Evolutionary conservation across 2,797 vertebrate genomes (phyloP), one percentile per base, ranked within the genome.

Genomic region (Poecilia velifera): DNA sequence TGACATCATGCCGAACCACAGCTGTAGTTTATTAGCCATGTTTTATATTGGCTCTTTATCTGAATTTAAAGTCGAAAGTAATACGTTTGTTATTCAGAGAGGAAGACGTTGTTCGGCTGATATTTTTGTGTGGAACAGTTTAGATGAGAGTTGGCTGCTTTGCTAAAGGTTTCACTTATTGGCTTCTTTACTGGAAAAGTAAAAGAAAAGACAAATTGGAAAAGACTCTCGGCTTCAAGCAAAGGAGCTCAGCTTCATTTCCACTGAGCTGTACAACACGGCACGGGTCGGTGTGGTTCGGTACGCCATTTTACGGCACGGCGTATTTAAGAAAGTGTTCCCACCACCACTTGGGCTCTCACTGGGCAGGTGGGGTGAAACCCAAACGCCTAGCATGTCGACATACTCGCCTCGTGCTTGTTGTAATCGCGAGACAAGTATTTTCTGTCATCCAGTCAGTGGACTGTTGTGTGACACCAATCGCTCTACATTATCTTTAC

Each of bases 11-110:
- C 20, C 8, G 46, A 14, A 74, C 72, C 46, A n/a, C 68, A 59
- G 41, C 68, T 81, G 41, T 10, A 41, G 20, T 76, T 79, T 51
- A 31, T 77, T 16, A 39, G 46, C 51, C 41, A 9, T 77, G 62
- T 74, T 51, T 28, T 68, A 66, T 72, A 39, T 62, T 64, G 73
- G 46, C 43, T 81, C 18, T 76, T 72, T 39, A 80, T 66, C 51
- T 39, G 34, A 59, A 39, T 73, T 49, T 59, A n/a, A 64, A 68
- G 3, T 51, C 49, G 14, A 59, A n/a, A 47, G 31, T 68, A 74
- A 74, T 5, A n/a, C 1, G 6, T 41, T 55, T 55, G 49, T 55
- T 39, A 41, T 72, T 47, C 45, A 31, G 45, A 72, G n/a, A 46
- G 16, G 16, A 34, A 13, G 72, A 51, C 3, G 2, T 36, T 72